These are phyloP conservation scores for Hassar affinis DNA, from an alignment of 2,113 vertebrate genomes.

Conservation along the genomic window DNA sequence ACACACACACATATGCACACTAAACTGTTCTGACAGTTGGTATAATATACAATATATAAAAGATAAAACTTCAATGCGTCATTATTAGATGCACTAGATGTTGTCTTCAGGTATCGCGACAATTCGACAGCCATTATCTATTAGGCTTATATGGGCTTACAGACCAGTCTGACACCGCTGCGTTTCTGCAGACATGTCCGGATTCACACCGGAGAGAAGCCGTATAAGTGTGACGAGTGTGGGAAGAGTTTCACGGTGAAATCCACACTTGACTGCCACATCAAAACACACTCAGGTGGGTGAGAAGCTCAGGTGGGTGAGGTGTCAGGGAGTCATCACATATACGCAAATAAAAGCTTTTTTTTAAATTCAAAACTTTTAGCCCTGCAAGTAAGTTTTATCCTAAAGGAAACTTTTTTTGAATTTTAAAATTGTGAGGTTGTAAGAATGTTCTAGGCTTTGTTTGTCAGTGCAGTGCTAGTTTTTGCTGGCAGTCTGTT, in stretches of 20 bases:
- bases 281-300: conserved; percentile 87
- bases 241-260: conserved; percentile 93
- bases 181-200: conserved; percentile 78
- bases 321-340: neutral
- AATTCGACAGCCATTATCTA: neutral
- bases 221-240: conserved; percentile 87
- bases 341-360: neutral
- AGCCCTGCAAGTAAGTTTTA: neutral
- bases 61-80: neutral
- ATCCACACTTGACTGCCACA: conserved; percentile 88
- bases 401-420: neutral
- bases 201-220: conserved; percentile 89
- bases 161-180: neutral
- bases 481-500: neutral
- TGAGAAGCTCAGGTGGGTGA: neutral
- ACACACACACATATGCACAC: neutral
- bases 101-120: neutral
- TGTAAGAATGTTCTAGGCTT: neutral
- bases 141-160: neutral
- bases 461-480: neutral
- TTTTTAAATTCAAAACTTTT: neutral
- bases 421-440: neutral
- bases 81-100: neutral
- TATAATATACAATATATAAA: neutral
- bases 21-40: too few species aligned